phyloP scores from a whole-genome alignment of 2,888 invertebrate genomes.

The Leucophenga montana region DNA sequence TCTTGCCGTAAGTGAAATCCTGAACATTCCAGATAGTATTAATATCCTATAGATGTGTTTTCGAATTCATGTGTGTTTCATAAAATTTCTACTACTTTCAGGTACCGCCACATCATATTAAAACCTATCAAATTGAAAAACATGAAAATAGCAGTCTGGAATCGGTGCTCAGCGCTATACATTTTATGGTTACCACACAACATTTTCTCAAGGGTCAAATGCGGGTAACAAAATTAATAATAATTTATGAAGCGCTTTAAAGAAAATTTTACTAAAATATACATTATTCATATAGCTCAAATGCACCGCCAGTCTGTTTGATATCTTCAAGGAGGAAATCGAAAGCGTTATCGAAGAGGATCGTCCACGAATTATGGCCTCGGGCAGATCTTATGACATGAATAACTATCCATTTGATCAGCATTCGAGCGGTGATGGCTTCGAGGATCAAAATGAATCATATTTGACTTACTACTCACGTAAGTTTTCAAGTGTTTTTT shows the following conservation, averaged over 20 bases:
- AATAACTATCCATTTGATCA: conserved; percentile 70
- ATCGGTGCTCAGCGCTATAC: conserved; percentile 69
- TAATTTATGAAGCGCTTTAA: too few species aligned
- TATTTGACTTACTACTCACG: conserved; percentile 71
- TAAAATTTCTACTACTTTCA: too few species aligned
- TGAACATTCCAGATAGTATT: too few species aligned
- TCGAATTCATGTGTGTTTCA: too few species aligned
- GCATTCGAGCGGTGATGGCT: conserved; percentile 63
- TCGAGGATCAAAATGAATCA: conserved; percentile 72
- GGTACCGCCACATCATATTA: conserved; percentile 72
- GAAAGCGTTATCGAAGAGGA: conserved; percentile 73
- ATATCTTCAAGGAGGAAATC: conserved; percentile 72
- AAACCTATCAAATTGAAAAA: conserved; percentile 70
- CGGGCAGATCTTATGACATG: conserved; percentile 72
- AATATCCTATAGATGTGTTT: too few species aligned
- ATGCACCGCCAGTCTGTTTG: conserved; percentile 71
- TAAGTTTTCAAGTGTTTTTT: conserved; percentile 60
- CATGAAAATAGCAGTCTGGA: conserved; percentile 69
- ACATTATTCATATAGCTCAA: conserved; percentile 61
- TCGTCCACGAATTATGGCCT: conserved; percentile 72
- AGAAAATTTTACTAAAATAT: neutral
- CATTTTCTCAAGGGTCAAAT: conserved; percentile 71
- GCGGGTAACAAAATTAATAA: conserved; percentile 63
- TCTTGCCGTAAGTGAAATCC: too few species aligned
- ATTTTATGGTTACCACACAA: conserved; percentile 71